phyloP scores from a whole-genome alignment of 2,888 invertebrate genomes.

The Cheilosia grossa region DNA sequence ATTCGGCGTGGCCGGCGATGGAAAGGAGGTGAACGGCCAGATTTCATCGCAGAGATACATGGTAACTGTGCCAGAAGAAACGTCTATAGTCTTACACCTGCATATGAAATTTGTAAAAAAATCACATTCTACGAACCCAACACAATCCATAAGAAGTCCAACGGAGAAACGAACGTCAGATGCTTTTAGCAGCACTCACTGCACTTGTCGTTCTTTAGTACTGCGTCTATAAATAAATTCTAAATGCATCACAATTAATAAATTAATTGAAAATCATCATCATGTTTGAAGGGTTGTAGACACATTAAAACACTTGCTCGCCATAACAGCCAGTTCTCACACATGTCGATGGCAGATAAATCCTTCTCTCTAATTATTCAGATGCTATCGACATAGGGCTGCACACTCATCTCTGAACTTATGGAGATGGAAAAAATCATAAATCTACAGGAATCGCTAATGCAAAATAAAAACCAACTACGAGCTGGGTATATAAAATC shows the following conservation, averaged over 20 bases:
- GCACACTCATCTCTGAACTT: constrained; percentile 16
- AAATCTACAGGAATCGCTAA: constrained; percentile 61
- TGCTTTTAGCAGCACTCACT: background rate
- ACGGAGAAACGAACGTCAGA: background rate
- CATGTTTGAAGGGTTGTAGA: constrained; percentile 64
- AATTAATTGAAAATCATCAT: constrained; percentile 65
- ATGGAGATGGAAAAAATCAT: constrained; percentile 16
- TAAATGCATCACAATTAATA: constrained; percentile 50
- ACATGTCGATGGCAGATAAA: constrained; percentile 54
- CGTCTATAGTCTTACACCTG: too few species aligned
- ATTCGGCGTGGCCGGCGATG: background rate
- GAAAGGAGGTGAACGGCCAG: background rate
- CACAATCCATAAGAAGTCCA: too few species aligned
- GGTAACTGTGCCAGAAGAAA: too few species aligned
- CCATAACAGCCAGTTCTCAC: constrained; percentile 42
- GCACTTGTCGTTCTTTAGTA: too few species aligned
- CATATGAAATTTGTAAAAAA: too few species aligned
- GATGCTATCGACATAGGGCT: constrained; percentile 24
- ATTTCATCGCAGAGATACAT: too few species aligned
- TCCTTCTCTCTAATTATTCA: constrained; percentile 42
- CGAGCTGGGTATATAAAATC: background rate
- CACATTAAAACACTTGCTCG: constrained; percentile 68
- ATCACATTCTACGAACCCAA: too few species aligned
- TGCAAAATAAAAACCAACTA: constrained; percentile 44
- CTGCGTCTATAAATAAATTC: constrained; percentile 45